phyloP scores from a whole-genome alignment of 2,888 invertebrate species.

The Dugesia japonica region DNA sequence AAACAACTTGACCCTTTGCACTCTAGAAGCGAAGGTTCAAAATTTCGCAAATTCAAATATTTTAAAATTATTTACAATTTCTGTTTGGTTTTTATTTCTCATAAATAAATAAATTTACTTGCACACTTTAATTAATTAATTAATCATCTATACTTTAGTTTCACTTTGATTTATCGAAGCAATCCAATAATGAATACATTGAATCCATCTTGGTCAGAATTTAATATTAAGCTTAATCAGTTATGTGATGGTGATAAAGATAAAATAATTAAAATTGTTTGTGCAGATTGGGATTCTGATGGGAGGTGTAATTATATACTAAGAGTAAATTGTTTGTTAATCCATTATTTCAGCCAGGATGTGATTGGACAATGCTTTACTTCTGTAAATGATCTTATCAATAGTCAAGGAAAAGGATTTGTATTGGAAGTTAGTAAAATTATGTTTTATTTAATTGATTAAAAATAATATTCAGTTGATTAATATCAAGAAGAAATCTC shows the following conservation, averaged over 20 bases:
- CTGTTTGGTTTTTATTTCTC: too few species aligned
- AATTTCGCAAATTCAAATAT: too few species aligned
- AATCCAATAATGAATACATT: conserved; percentile 49
- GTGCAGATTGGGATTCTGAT: conserved; percentile 38
- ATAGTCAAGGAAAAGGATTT: conserved; percentile 42
- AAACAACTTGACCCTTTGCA: too few species aligned
- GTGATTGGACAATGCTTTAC: conserved; percentile 50
- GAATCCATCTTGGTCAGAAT: conserved; percentile 44
- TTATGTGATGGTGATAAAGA: conserved; percentile 42
- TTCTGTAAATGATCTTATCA: conserved; percentile 48
- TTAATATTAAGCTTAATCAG: conserved; percentile 40
- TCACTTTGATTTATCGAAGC: conserved; percentile 51
- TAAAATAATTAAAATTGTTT: conserved; percentile 25
- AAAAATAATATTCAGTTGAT: conserved; percentile 33
- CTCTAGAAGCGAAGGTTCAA: too few species aligned
- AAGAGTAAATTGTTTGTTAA: background rate
- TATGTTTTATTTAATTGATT: conserved; percentile 36
- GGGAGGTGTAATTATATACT: conserved; percentile 41
- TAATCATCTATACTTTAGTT: background rate
- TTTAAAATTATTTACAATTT: too few species aligned
- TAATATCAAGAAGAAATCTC: conserved; percentile 41
- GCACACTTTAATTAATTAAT: background rate
- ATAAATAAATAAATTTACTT: too few species aligned
- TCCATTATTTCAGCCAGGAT: conserved; percentile 41
- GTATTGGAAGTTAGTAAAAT: conserved; percentile 41